These are phyloP conservation scores for Psettodes erumei DNA, from an alignment of 2,113 vertebrate genomes.

Conservation along the genomic window DNA sequence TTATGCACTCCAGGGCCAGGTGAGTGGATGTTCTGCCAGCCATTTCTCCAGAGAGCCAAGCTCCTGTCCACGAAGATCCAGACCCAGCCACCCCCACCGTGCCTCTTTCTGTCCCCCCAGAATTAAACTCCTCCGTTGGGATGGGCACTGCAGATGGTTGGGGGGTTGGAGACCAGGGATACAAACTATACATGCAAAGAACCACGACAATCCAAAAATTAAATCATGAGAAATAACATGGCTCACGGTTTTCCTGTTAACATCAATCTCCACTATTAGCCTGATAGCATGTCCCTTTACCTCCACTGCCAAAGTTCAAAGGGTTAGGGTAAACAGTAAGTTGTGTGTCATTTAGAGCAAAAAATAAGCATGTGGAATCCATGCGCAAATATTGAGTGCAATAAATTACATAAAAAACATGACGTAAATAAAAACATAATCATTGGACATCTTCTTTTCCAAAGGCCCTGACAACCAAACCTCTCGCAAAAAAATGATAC, in stretches of 20 bases:
- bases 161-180: slow-evolving; percentile 37
- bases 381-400: not conserved
- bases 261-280: slow-evolving; percentile 2
- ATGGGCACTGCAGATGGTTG: slow-evolving; percentile 72
- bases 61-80: slow-evolving; percentile 65
- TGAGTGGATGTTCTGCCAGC: slow-evolving; percentile 71
- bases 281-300: not conserved
- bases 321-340: not conserved
- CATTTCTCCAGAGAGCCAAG: slow-evolving; percentile 69
- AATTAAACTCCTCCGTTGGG: slow-evolving; percentile 63
- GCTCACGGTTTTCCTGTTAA: slow-evolving; percentile 1
- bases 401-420: no score
- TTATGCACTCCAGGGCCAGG: slow-evolving; percentile 63
- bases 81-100: slow-evolving; percentile 35
- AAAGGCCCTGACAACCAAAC: not conserved
- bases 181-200: slow-evolving; percentile 35
- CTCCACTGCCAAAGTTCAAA: not conserved
- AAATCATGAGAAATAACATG: slow-evolving; percentile 2
- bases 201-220: slow-evolving; percentile 14
- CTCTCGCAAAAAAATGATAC: not conserved
- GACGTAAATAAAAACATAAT: no score
- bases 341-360: not conserved
- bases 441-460: no score
- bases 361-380: no score
- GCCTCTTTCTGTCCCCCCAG: slow-evolving; percentile 50